phyloP scores from a whole-genome alignment of 2,888 invertebrate genomes.

The Lamellibrachia columna region DNA sequence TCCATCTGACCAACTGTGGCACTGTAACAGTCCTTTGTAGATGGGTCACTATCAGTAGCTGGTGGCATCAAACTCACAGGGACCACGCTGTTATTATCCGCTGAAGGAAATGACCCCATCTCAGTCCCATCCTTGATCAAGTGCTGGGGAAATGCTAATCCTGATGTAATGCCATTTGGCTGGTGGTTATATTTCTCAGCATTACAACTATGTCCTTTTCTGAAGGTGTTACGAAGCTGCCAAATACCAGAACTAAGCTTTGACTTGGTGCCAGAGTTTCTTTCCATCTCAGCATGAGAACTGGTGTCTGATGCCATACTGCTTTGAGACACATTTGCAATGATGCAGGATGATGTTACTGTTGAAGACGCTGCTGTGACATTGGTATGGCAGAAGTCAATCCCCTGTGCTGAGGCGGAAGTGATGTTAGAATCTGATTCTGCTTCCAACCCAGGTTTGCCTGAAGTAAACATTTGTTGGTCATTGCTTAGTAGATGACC shows the following conservation, averaged over 20 bases:
- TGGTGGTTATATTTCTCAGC: background rate
- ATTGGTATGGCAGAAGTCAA: background rate
- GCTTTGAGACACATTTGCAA: no score
- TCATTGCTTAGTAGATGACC: background rate
- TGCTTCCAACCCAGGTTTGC: background rate
- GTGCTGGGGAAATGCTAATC: background rate
- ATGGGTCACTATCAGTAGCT: background rate
- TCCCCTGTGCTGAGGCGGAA: background rate
- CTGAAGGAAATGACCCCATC: background rate
- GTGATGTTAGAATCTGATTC: background rate
- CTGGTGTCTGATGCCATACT: no score
- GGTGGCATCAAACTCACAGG: background rate
- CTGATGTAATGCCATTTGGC: background rate
- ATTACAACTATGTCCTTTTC: background rate
- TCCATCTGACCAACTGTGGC: background rate
- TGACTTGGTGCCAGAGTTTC: background rate
- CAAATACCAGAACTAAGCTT: background rate
- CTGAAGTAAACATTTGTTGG: background rate
- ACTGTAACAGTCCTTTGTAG: background rate
- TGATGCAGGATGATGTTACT: no score
- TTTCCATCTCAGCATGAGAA: background rate
- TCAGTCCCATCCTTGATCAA: background rate
- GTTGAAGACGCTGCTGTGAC: background rate
- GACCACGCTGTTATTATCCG: background rate
- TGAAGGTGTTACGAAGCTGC: background rate